Evolutionary conservation across 2,797 vertebrate genomes (phyloP).

Genomic region (Sebastes variabilis): DNA sequence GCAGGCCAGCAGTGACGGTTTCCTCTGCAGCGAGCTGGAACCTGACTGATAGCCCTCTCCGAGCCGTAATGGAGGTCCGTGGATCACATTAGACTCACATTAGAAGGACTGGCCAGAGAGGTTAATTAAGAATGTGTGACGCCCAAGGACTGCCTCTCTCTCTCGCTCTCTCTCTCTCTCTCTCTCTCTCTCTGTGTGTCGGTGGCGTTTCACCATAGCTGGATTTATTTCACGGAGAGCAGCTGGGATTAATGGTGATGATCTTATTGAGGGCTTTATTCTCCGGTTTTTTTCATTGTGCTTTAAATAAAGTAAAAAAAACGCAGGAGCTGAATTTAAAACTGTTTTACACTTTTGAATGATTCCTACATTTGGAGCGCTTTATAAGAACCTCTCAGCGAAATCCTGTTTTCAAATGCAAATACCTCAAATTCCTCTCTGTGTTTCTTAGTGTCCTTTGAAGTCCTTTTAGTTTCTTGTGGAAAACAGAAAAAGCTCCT

Average conservation of each 20-base stretch:
- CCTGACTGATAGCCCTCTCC: slow-evolving; percentile 73
- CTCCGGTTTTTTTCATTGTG: neutral
- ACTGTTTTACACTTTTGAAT: slow-evolving; percentile 14
- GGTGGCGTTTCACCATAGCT: neutral
- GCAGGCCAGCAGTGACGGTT: slow-evolving; percentile 48
- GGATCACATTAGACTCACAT: slow-evolving; percentile 74
- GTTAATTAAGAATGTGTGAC: slow-evolving; percentile 74
- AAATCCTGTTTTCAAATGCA: slow-evolving; percentile 49
- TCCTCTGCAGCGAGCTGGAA: slow-evolving; percentile 53
- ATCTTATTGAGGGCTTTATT: slow-evolving; percentile 33
- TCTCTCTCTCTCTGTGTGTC: slow-evolving; percentile 3
- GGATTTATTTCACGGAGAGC: slow-evolving; percentile 37
- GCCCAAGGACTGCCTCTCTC: slow-evolving; percentile 23
- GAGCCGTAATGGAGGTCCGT: slow-evolving; percentile 66
- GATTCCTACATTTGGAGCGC: slow-evolving; percentile 11
- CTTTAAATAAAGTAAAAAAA: slow-evolving; percentile 23
- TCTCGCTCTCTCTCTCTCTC: slow-evolving; percentile 3
- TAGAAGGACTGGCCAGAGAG: slow-evolving; percentile 62
- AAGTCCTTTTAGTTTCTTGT: neutral
- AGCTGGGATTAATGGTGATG: slow-evolving; percentile 34
- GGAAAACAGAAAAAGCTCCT: slow-evolving; percentile 11
- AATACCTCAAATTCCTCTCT: slow-evolving; percentile 16
- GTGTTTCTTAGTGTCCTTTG: slow-evolving; percentile 4
- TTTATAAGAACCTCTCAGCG: slow-evolving; percentile 12
- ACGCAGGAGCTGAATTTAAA: slow-evolving; percentile 7